A percentile compares a stretch with the other conserved stretches of the same genome.
Evolutionary conservation across 2,888 invertebrate species (phyloP).

Genomic region (Erannis defoliaria): DNA sequence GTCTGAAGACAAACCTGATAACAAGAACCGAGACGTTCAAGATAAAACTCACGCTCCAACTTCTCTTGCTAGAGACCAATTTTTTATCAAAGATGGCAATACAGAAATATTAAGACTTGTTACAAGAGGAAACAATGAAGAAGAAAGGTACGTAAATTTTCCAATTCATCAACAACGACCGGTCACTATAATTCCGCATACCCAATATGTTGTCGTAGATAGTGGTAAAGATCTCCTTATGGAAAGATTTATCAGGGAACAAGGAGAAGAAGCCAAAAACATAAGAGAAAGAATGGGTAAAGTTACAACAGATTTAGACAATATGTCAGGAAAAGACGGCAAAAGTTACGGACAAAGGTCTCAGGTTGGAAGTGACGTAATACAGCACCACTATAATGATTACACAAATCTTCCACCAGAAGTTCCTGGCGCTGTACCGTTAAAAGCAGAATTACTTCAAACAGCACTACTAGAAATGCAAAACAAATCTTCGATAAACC

Average conservation of each 20-base stretch:
- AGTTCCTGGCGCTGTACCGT: conserved; percentile 76
- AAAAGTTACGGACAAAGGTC: conserved; percentile 81
- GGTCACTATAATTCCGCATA: conserved; percentile 85
- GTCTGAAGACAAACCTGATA: conserved; percentile 69
- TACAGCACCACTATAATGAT: conserved; percentile 68
- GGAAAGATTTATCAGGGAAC: conserved; percentile 94
- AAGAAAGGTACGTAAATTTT: conserved; percentile 88
- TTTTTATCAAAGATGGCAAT: conserved; percentile 94
- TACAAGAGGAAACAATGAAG: conserved; percentile 90
- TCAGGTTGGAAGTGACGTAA: conserved; percentile 61
- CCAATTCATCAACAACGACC: conserved; percentile 83
- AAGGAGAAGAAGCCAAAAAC: conserved; percentile 88
- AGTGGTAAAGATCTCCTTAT: conserved; percentile 94
- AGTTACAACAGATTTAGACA: conserved; percentile 77
- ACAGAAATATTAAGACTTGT: conserved; percentile 93
- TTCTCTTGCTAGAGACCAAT: conserved; percentile 88
- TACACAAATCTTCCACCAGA: conserved; percentile 70
- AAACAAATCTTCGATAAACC: conserved; percentile 85
- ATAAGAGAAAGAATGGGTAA: conserved; percentile 83
- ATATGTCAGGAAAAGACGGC: conserved; percentile 81
- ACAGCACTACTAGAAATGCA: conserved; percentile 80
- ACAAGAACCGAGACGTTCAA: conserved; percentile 64
- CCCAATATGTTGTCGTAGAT: conserved; percentile 89
- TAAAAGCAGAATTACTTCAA: conserved; percentile 76
- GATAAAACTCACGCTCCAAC: conserved; percentile 70